phyloP scores from a whole-genome alignment of 2,888 invertebrate species.

The Isoperla grammatica region DNA sequence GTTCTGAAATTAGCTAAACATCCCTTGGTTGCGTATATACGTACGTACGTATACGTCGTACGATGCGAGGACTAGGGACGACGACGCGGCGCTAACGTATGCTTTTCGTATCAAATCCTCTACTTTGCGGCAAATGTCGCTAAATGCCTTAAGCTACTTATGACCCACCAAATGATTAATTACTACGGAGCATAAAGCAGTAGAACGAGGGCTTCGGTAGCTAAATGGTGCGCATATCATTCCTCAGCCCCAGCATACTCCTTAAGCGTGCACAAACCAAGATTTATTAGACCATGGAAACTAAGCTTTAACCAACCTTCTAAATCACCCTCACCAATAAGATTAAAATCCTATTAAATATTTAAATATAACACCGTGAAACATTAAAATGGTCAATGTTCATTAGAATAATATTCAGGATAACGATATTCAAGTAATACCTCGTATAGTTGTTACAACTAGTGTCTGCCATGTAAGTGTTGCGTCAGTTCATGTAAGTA shows the following conservation, averaged over 20 bases:
- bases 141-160: conserved; percentile 20
- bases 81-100: conserved; percentile 1
- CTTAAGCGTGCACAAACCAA: conserved; percentile 8
- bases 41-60: too few species aligned
- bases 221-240: conserved; percentile 13
- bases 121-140: conserved; percentile 18
- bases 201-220: neutral
- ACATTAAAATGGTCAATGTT: too few species aligned
- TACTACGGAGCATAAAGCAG: conserved; percentile 1
- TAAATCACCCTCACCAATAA: conserved; percentile 15
- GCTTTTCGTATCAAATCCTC: conserved; percentile 9
- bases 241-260: neutral
- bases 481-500: too few species aligned
- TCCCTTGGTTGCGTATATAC: too few species aligned
- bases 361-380: neutral
- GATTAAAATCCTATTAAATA: conserved; percentile 15
- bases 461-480: too few species aligned
- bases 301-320: conserved; percentile 13
- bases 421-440: too few species aligned
- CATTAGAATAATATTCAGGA: too few species aligned
- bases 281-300: conserved; percentile 14
- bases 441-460: too few species aligned
- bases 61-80: too few species aligned
- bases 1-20: too few species aligned
- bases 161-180: conserved; percentile 16